phyloP scores from a whole-genome alignment of 2,113 vertebrate genomes.

The Muscicapa adusta region DNA sequence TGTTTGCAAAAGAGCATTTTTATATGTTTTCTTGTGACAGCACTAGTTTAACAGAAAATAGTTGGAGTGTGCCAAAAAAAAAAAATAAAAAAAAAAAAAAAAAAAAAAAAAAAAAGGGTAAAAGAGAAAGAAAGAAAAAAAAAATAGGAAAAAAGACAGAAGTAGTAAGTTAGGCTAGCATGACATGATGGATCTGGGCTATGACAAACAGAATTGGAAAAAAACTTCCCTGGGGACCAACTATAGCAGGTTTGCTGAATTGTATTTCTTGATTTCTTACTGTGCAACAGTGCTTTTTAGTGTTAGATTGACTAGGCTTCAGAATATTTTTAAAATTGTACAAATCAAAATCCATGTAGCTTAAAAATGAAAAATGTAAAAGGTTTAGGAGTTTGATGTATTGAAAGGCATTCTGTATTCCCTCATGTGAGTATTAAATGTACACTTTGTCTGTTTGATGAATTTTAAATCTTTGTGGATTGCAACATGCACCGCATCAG shows the following conservation, averaged over 20 bases:
- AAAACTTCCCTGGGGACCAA: conserved; percentile 83
- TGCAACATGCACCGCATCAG: conserved; percentile 43
- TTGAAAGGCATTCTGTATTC: conserved; percentile 82
- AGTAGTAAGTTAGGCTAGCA: conserved; percentile 83
- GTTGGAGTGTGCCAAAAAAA: conserved; percentile 80
- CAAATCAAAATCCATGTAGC: conserved; percentile 85
- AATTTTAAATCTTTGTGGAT: conserved; percentile 77
- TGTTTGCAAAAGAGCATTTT: conserved; percentile 87
- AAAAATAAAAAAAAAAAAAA: no score
- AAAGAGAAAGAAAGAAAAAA: conserved; percentile 50
- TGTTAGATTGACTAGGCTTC: conserved; percentile 82
- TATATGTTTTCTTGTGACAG: conserved; percentile 91
- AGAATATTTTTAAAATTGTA: conserved; percentile 85
- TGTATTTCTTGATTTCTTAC: conserved; percentile 85
- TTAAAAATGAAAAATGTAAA: conserved; percentile 86
- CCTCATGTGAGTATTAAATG: conserved; percentile 81
- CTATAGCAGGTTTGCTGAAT: conserved; percentile 81
- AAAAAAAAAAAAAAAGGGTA: background rate
- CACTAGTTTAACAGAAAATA: conserved; percentile 88
- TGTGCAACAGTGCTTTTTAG: conserved; percentile 85
- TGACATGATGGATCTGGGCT: conserved; percentile 89
- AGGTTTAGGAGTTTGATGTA: conserved; percentile 81
- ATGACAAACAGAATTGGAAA: conserved; percentile 93
- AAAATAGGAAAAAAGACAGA: conserved; percentile 65
- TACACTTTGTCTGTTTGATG: conserved; percentile 80